A percentile compares a stretch with the other conserved stretches of the same genome.
These are phyloP conservation scores for Danionella cerebrum DNA, from an alignment of 2,113 vertebrate species.

Conservation along the genomic window DNA sequence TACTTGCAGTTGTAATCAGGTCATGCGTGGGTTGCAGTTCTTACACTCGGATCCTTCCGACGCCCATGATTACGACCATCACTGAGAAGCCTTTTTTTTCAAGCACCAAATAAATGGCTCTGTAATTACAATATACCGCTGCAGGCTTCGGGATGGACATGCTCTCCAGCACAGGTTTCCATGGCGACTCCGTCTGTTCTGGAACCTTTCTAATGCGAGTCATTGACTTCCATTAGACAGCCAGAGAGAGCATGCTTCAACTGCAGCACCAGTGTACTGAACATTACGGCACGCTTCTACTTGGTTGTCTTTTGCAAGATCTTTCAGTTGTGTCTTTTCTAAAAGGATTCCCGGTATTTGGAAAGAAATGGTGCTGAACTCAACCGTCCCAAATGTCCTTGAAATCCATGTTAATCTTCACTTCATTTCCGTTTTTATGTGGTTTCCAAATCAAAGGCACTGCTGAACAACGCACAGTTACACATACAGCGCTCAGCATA, in stretches of 20 bases:
- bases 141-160: constrained; percentile 45
- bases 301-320: no score
- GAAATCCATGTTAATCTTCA: no score
- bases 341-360: no score
- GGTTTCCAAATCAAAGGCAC: no score
- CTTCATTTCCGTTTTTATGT: no score
- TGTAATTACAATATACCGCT: constrained; percentile 40
- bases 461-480: no score
- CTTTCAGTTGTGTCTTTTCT: not conserved
- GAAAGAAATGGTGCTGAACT: no score
- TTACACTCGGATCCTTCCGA: not conserved
- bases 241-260: constrained; percentile 12
- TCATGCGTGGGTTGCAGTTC: constrained; percentile 8
- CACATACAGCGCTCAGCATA: no score
- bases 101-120: constrained; percentile 13
- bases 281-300: not conserved
- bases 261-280: not conserved
- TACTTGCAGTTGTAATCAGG: not conserved
- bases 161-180: constrained; percentile 59
- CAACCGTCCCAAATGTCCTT: no score
- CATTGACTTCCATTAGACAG: constrained; percentile 67
- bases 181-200: constrained; percentile 59
- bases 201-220: constrained; percentile 49
- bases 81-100: not conserved
- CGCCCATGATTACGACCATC: not conserved